These are phyloP conservation scores for Bathynomus jamesi DNA, from an alignment of 1,140 invertebrate species.

Conservation along the genomic window DNA sequence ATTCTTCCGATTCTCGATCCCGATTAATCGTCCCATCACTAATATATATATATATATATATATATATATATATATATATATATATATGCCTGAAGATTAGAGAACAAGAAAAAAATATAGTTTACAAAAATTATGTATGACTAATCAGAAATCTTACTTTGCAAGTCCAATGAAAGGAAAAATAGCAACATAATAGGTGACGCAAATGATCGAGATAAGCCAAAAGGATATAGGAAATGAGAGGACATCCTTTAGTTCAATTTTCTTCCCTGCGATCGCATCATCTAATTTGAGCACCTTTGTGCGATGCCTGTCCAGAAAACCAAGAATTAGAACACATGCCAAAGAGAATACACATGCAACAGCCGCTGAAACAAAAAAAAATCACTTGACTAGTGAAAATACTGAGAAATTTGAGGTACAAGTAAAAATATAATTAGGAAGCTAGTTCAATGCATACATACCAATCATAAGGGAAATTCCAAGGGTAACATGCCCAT, in stretches of 20 bases:
- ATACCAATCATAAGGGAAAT: conserved; percentile 74
- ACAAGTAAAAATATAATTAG: too few species aligned
- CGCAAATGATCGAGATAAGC: conserved; percentile 81
- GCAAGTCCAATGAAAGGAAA: conserved; percentile 93
- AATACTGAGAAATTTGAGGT: too few species aligned
- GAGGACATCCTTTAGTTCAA: conserved; percentile 72
- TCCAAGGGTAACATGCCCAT: conserved; percentile 66
- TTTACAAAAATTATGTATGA: too few species aligned
- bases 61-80: too few species aligned
- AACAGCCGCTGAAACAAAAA: conserved; percentile 23
- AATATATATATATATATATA: too few species aligned
- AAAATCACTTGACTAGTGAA: too few species aligned
- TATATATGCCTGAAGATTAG: too few species aligned
- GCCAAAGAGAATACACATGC: conserved; percentile 53
- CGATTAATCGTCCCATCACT: too few species aligned
- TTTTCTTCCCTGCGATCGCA: conserved; percentile 54
- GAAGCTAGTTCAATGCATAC: too few species aligned
- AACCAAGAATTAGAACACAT: conserved; percentile 69
- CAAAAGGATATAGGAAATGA: conserved; percentile 80
- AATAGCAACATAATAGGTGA: conserved; percentile 89
- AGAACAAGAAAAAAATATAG: too few species aligned
- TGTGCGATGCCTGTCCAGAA: conserved; percentile 79
- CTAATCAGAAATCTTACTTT: too few species aligned
- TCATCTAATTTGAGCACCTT: conserved; percentile 58
- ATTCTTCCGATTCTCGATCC: too few species aligned